These are phyloP conservation scores for Perdita meconis DNA, from an alignment of 2,888 invertebrate species.

Conservation along the genomic window DNA sequence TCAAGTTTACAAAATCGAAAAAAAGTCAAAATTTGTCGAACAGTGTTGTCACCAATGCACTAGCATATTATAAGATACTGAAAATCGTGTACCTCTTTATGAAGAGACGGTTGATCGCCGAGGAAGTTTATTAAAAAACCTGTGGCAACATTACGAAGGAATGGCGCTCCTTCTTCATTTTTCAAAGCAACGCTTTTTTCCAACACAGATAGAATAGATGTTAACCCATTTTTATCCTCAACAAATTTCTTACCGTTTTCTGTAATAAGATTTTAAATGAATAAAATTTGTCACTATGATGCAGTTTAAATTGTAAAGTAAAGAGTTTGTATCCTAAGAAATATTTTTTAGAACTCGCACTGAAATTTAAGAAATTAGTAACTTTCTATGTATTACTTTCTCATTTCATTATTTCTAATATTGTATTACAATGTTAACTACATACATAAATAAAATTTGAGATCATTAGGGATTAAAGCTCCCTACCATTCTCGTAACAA, in stretches of 20 bases:
- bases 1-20: too few species aligned
- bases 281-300: slow-evolving; percentile 9
- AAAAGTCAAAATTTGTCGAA: too few species aligned
- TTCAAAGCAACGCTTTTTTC: slow-evolving; percentile 70
- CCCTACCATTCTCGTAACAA: slow-evolving; percentile 92
- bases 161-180: slow-evolving; percentile 72
- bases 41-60: too few species aligned
- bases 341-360: too few species aligned
- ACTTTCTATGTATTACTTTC: too few species aligned
- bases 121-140: slow-evolving; percentile 93
- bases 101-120: slow-evolving; percentile 89
- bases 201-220: slow-evolving; percentile 77
- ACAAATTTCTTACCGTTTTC: slow-evolving; percentile 79
- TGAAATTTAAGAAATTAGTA: too few species aligned
- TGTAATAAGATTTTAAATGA: slow-evolving; percentile 55
- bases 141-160: slow-evolving; percentile 88
- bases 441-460: slow-evolving; percentile 50
- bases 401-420: neutral
- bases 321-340: neutral
- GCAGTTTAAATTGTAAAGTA: neutral
- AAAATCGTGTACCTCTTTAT: slow-evolving; percentile 84
- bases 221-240: slow-evolving; percentile 85
- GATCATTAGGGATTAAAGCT: slow-evolving; percentile 36
- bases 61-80: neutral
- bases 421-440: slow-evolving; percentile 30